Evolutionary conservation across 2,113 vertebrate genomes (phyloP), one percentile per base, ranked within the genome.

Genomic region (Alligator sinensis): DNA sequence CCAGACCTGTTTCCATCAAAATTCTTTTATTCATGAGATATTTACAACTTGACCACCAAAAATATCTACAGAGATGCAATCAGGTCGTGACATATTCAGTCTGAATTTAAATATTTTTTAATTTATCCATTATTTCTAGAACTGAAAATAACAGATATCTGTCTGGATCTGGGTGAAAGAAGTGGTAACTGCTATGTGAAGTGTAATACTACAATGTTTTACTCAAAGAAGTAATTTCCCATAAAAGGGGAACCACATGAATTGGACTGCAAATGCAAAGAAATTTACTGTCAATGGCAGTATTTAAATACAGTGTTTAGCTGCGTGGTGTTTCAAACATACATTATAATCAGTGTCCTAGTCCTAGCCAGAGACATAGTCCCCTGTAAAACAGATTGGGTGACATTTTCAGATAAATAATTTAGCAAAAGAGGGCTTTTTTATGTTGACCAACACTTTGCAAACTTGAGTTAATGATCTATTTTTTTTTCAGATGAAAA

Each of bases 1-100:
- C 55, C 80, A 89, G 60, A 54, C 28, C 87, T 75, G 74, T 93
- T 96, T 89, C 82, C 55, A 91, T 89, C 94, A 92, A 2, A 86
- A 25, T 54, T 70, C 92, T 96, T 94, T 79, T 77, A 94, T 91
- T 77, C 30, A 74, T 78, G 58, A 22, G 16, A 38, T 91, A 18
- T 90, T 95, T 96, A 58, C 88, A 92, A 77, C 62, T 81, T 0
- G 0, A 70, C 62, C 34, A 85, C 79, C 82, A 89, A 87, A 94
- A 90, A 85, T 95, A 74, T 87, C 80, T 91, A 47, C 55, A 79
- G 75, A 94, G 15, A 19, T 81, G 60, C 30, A 87, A 84, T 61
- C 82, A 90, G 63, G 62, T 84, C 93, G 83, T 66, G 92, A 59
- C n/a, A 38, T 82, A 79, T 75, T 91, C 2, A 61, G 89, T 90